These are phyloP conservation scores for Cheilosia scutellata DNA, from an alignment of 2,888 invertebrate genomes.

Conservation along the genomic window DNA sequence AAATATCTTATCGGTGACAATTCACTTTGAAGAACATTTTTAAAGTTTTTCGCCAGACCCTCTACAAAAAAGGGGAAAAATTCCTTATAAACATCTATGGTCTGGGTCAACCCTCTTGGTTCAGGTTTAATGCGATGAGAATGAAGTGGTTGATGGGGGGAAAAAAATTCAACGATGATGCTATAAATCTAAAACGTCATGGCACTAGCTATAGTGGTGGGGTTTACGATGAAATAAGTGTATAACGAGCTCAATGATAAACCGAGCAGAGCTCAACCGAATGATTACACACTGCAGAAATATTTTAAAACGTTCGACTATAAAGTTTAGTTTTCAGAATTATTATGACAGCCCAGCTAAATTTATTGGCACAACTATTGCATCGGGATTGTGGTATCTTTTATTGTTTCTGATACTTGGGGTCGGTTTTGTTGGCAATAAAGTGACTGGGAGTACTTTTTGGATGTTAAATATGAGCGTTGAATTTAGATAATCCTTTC, in stretches of 20 bases:
- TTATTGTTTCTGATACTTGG: constrained; percentile 1
- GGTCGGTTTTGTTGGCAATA: background rate
- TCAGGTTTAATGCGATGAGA: background rate
- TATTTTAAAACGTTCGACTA: constrained; percentile 2
- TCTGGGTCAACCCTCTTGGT: background rate
- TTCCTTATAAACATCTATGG: background rate
- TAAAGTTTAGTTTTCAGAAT: background rate
- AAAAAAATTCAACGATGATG: background rate
- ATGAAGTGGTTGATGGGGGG: background rate
- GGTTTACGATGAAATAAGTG: constrained; percentile 9
- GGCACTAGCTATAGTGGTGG: background rate
- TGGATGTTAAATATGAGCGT: background rate
- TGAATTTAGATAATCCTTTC: background rate
- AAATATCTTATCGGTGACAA: constrained; percentile 16
- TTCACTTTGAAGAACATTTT: constrained; percentile 5
- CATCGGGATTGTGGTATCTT: constrained; percentile 3
- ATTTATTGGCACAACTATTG: constrained; percentile 12
- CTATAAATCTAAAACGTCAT: constrained; percentile 6
- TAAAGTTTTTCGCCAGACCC: constrained; percentile 7
- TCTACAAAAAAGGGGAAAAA: background rate
- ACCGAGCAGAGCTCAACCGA: background rate
- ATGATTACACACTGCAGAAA: background rate
- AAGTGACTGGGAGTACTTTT: background rate
- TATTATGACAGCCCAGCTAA: constrained; percentile 21
- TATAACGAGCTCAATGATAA: background rate